Evolutionary conservation across 1,140 invertebrate species (phyloP).

Genomic region (Ectropis grisescens): DNA sequence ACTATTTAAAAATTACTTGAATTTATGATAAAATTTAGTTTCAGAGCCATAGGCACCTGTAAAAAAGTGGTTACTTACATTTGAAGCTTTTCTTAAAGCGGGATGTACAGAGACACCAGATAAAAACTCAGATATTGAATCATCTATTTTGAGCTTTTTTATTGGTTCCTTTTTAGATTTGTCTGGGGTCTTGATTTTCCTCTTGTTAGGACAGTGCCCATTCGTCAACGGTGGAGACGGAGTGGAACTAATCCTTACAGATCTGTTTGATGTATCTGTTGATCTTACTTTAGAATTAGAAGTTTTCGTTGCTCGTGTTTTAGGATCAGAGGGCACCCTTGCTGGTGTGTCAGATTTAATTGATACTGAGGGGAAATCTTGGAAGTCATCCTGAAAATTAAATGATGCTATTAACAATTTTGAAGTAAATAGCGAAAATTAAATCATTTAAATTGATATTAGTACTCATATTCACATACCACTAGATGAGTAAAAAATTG

Average conservation of each 20-base stretch:
- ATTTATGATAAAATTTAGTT: no score
- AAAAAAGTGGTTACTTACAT: no score
- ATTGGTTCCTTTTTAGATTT: slow-evolving; percentile 35
- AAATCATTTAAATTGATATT: no score
- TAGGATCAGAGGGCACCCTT: no score
- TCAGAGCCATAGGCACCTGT: no score
- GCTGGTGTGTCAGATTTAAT: no score
- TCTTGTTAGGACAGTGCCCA: slow-evolving; percentile 4
- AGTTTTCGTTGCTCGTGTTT: no score
- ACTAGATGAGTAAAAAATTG: no score
- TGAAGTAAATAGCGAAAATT: neutral
- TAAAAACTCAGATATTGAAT: slow-evolving; percentile 25
- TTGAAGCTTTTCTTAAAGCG: slow-evolving; percentile 8
- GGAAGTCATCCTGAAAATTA: slow-evolving; percentile 25
- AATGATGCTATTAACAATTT: slow-evolving; percentile 6
- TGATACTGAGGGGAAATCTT: slow-evolving; percentile 10
- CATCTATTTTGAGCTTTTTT: slow-evolving; percentile 35
- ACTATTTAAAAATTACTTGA: no score
- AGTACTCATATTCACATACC: no score
- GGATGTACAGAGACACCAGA: slow-evolving; percentile 23
- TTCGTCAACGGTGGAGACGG: slow-evolving; percentile 18
- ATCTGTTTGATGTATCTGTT: slow-evolving; percentile 15
- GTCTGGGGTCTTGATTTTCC: slow-evolving; percentile 23
- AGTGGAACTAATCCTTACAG: slow-evolving; percentile 28
- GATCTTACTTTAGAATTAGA: slow-evolving; percentile 9